Evolutionary conservation across 2,797 vertebrate genomes (phyloP).

Genomic region (Babyrousa celebensis): DNA sequence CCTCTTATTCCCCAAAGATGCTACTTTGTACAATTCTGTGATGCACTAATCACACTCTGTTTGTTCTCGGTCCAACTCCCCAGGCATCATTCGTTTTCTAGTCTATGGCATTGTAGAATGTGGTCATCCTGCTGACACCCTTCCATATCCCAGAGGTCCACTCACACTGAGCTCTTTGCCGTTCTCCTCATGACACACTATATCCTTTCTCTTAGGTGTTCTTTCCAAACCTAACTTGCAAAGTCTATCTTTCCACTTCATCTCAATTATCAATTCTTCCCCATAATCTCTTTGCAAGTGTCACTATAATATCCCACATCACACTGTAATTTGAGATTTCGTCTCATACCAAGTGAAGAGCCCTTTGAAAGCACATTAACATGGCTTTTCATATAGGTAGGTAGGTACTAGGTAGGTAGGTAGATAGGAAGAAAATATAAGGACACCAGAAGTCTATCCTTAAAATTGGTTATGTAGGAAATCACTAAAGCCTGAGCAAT

Average conservation of each 20-base stretch:
- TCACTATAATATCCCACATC: neutral
- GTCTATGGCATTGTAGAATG: neutral
- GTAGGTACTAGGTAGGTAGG: no score
- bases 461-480: neutral
- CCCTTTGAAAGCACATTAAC: neutral
- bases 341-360: neutral
- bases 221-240: neutral
- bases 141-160: neutral
- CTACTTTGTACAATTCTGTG: neutral
- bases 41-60: neutral
- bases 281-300: neutral
- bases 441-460: neutral
- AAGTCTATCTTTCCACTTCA: neutral
- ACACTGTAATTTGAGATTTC: neutral
- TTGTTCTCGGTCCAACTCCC: neutral
- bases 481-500: conserved; percentile 2
- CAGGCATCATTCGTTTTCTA: neutral
- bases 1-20: neutral
- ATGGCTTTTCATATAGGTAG: neutral
- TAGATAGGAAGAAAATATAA: no score
- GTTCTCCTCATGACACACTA: neutral
- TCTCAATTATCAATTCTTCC: neutral
- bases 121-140: neutral
- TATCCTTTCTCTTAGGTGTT: neutral
- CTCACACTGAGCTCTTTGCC: neutral